phyloP scores from a whole-genome alignment of 1,140 invertebrate species.

The Epicauta chinensis region DNA sequence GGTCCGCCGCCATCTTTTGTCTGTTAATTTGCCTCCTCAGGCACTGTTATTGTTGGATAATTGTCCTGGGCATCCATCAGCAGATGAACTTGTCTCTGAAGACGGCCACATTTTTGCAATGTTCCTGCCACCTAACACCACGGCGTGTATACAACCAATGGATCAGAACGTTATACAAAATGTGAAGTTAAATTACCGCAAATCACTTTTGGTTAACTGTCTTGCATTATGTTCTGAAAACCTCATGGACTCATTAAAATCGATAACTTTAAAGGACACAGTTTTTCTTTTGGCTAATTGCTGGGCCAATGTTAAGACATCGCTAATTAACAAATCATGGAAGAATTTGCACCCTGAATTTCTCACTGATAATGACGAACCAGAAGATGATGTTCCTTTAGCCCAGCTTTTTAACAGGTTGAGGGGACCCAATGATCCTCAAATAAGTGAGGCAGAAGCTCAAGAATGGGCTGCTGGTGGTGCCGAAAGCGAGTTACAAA shows the following conservation, averaged over 20 bases:
- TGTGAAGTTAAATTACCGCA: slow-evolving; percentile 22
- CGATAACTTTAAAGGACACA: not conserved
- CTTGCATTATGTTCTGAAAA: slow-evolving; percentile 4
- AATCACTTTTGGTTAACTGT: slow-evolving; percentile 13
- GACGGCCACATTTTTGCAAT: slow-evolving; percentile 21
- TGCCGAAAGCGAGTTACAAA: no score
- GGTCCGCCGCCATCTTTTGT: slow-evolving; percentile 25
- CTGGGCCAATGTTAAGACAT: no score
- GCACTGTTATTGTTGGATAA: slow-evolving; percentile 35
- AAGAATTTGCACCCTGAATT: no score
- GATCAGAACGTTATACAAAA: slow-evolving; percentile 27
- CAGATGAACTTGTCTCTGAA: slow-evolving; percentile 17
- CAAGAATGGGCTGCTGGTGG: no score
- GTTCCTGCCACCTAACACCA: slow-evolving; percentile 36
- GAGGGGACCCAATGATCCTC: no score
- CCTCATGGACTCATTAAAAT: not conserved
- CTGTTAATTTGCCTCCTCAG: slow-evolving; percentile 22
- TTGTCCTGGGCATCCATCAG: slow-evolving; percentile 18
- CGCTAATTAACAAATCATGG: no score
- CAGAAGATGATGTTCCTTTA: no score
- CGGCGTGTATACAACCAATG: slow-evolving; percentile 32
- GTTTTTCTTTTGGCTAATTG: no score
- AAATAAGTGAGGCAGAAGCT: no score
- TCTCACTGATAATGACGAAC: no score
- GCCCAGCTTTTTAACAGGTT: no score